Percentiles rank a stretch among this genome's conserved stretches.
These are phyloP conservation scores for Cataglyphis albicans DNA, from an alignment of 2,888 invertebrate genomes.

Conservation along the genomic window DNA sequence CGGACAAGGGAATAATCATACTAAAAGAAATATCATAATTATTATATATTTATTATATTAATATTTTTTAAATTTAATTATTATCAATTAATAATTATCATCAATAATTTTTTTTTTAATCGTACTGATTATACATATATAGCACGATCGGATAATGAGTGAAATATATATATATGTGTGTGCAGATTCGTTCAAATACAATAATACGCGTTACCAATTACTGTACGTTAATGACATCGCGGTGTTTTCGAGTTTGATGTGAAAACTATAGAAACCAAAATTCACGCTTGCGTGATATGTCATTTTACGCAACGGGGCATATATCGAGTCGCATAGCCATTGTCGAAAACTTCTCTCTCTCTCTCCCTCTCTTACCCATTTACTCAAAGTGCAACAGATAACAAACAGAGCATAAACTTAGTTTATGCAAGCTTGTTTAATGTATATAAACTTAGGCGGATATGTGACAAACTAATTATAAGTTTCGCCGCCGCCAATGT, in stretches of 20 bases:
- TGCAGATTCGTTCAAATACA: neutral
- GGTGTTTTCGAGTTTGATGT: slow-evolving; percentile 19
- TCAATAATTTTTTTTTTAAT: neutral
- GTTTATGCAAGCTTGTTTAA: slow-evolving; percentile 63
- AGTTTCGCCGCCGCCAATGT: slow-evolving; percentile 19
- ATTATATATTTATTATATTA: slow-evolving; percentile 3
- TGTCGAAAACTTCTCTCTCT: slow-evolving; percentile 35
- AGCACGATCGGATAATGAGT: neutral
- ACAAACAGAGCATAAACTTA: slow-evolving; percentile 64
- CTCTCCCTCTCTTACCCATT: slow-evolving; percentile 28
- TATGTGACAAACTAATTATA: slow-evolving; percentile 49
- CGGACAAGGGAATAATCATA: too few species aligned
- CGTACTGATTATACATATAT: too few species aligned
- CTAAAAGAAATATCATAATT: neutral
- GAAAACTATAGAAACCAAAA: slow-evolving; percentile 36
- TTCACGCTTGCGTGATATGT: slow-evolving; percentile 41
- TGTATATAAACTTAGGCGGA: slow-evolving; percentile 51
- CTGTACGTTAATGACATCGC: neutral
- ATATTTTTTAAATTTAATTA: neutral
- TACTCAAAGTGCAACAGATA: slow-evolving; percentile 48
- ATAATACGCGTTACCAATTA: slow-evolving; percentile 40
- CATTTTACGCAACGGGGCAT: slow-evolving; percentile 33
- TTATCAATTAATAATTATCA: neutral
- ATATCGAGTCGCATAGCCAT: slow-evolving; percentile 28
- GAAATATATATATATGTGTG: neutral